Percentiles rank a stretch among this genome's conserved stretches.
These are phyloP conservation scores for Prionailurus viverrinus DNA, from an alignment of 2,113 vertebrate genomes.

Conservation along the genomic window DNA sequence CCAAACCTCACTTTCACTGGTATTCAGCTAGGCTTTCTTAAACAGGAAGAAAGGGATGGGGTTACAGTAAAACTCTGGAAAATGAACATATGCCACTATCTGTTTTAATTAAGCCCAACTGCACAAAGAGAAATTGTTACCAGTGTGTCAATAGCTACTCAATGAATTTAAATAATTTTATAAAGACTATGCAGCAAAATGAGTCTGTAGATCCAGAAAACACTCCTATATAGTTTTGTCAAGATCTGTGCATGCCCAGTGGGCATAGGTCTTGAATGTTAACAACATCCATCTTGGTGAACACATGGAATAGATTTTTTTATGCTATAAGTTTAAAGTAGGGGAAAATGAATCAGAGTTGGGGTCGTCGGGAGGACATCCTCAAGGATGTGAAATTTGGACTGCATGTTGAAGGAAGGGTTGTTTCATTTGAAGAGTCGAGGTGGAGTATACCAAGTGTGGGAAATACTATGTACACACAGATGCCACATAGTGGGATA, in stretches of 20 bases:
- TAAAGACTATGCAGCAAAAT: conserved; percentile 3
- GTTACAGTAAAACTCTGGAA: neutral
- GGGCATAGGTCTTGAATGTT: neutral
- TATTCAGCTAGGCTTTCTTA: neutral
- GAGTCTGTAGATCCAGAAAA: conserved; percentile 19
- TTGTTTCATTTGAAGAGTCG: neutral
- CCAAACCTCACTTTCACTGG: neutral
- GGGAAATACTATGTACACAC: neutral
- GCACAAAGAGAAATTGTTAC: neutral
- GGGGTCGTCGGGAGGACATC: neutral
- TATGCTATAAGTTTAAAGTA: neutral
- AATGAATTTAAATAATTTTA: neutral
- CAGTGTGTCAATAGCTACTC: neutral
- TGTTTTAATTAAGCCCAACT: neutral
- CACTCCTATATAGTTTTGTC: neutral
- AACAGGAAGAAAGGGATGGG: neutral
- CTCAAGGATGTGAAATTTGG: neutral
- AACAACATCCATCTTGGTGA: neutral
- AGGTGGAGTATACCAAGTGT: neutral
- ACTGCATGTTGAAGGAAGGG: neutral
- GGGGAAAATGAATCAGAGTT: neutral
- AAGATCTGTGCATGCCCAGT: neutral
- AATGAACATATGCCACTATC: neutral
- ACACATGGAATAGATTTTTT: neutral
- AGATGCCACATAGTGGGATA: too few relatives aligned